A percentile compares a stretch with the other conserved stretches of the same genome.
These are phyloP conservation scores for Paracentrotus lividus DNA, from an alignment of 53 echinoderm and acorn worm species.

Conservation along the genomic window DNA sequence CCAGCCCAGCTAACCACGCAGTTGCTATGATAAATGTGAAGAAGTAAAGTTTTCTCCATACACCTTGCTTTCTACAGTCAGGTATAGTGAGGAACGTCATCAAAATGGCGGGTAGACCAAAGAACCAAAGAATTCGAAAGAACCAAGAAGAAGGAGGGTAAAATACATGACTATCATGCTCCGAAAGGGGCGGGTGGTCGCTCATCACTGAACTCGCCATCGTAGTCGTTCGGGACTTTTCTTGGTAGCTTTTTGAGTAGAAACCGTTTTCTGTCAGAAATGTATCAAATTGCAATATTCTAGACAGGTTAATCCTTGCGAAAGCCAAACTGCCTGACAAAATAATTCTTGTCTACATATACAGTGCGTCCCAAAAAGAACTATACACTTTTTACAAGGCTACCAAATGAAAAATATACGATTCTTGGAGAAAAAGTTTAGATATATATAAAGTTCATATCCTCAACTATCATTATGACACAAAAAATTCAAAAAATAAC, in stretches of 20 bases:
- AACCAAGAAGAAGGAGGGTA: conserved; percentile 69
- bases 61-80: conserved; percentile 81
- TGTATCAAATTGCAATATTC: too few species aligned
- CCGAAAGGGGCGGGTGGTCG: conserved; percentile 1
- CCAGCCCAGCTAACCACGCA: conserved; percentile 81
- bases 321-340: too few species aligned
- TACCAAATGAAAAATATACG: too few species aligned
- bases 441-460: too few species aligned
- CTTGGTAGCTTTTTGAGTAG: background rate
- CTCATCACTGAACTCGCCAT: background rate
- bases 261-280: background rate
- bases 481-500: too few species aligned
- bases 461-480: too few species aligned
- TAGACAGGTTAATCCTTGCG: too few species aligned
- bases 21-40: conserved; percentile 81
- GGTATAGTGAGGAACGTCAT: conserved; percentile 82
- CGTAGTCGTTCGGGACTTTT: background rate
- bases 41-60: conserved; percentile 74
- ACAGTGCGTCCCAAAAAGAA: too few species aligned
- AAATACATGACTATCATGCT: conserved; percentile 61
- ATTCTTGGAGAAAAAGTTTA: too few species aligned
- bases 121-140: conserved; percentile 71
- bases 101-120: conserved; percentile 81
- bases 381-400: too few species aligned
- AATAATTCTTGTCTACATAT: too few species aligned